These are phyloP conservation scores for Cladorhizidae sp. DNA, from an alignment of 37 sponge, comb jelly and placozoan species.

Conservation along the genomic window DNA sequence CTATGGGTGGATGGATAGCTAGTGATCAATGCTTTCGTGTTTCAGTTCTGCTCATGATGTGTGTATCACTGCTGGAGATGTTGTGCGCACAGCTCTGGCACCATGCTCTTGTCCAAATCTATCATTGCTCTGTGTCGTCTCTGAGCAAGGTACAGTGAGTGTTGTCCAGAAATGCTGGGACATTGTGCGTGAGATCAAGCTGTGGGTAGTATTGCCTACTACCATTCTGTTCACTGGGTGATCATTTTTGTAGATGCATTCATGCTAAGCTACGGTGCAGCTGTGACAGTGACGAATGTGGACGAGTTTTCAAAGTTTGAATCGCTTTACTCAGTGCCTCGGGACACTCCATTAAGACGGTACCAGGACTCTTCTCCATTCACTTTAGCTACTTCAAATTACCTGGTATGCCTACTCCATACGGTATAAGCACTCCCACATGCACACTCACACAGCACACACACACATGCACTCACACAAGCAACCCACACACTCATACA, in stretches of 20 bases:
- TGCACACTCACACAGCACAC: too few relatives aligned
- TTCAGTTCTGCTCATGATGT: slow-evolving; percentile 2
- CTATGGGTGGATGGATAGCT: too few relatives aligned
- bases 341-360: not conserved
- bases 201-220: not conserved
- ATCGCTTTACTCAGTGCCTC: not conserved
- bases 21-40: too few relatives aligned
- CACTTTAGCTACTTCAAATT: not conserved
- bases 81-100: slow-evolving; percentile 1
- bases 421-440: not conserved
- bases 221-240: not conserved
- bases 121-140: slow-evolving; percentile 14
- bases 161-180: too few relatives aligned
- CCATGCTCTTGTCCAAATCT: slow-evolving; percentile 5
- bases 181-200: too few relatives aligned
- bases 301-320: not conserved
- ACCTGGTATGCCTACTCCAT: not conserved
- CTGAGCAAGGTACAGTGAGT: slow-evolving; percentile 10
- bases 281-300: not conserved
- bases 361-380: too few relatives aligned
- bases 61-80: not conserved
- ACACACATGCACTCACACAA: too few relatives aligned
- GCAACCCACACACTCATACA: too few relatives aligned
- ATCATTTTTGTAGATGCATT: not conserved
- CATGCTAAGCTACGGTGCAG: not conserved